Base-by-base conservation (phyloP, 2,113 vertebrate genomes). In the Alethe castanea region DNA sequence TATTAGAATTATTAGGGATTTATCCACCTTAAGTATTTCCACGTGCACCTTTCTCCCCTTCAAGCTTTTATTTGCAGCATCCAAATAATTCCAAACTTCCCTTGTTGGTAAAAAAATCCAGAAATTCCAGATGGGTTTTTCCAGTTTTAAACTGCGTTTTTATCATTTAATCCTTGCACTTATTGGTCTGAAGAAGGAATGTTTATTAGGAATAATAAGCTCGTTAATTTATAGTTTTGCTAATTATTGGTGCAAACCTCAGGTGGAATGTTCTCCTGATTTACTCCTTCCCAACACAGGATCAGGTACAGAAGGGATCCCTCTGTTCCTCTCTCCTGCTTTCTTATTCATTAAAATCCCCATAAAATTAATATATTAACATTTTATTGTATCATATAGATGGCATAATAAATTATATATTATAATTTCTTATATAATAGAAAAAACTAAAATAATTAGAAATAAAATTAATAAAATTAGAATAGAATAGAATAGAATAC, bases 131-230 rank as follows among this genome's bases (percentile, higher is more conserved):
- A 3, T 0, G 4, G 3, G 1, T 26, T 88, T 79, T 80, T 40
- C 35, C 18, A 31, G 4, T 0, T 1, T 52, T 36, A 35, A 4
- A 8, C 7, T 9, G 42, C 3, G 9, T 65, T 28, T 45, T n/a
- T 40, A 2, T 3, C 5, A 35, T 77, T 72, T 69, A 12, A 47
- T 48, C 13, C 13, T 53, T 74, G 29, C 40, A 26, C 20, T 42
- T 60, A 1, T 29, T 33, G 14, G 12, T 15, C 33, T 38, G 48
- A 62, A 38, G 40, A 57, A 74, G 25, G 11, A 18, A 10, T 7
- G 3, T 24, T 62, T 47, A 2, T 28, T 40, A 23, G 61, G 10
- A 15, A 18, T 19, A 12, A 26, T 12, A 22, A 57, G 19, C 9
- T 59, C 14, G 1, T 40, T 18, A 7, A n/a, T 28, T 28, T 0